phyloP scores from a whole-genome alignment of 2,888 invertebrate genomes.

The Agonopterix subpropinquella region DNA sequence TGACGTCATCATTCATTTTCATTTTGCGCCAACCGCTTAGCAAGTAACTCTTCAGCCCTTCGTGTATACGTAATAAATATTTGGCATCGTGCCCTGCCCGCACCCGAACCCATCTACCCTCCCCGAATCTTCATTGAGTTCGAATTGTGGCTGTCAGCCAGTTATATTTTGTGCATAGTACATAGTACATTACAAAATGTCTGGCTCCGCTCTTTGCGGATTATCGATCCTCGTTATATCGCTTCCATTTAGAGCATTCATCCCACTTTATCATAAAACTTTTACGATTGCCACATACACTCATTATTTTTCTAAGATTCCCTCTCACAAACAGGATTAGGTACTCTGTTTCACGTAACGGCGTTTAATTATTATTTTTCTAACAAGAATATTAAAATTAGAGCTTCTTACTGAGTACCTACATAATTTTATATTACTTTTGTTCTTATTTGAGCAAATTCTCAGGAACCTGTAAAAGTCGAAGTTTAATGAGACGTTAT shows the following conservation, averaged over 20 bases:
- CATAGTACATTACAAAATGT: slow-evolving; percentile 27
- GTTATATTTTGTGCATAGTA: slow-evolving; percentile 43
- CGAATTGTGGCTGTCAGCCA: slow-evolving; percentile 51
- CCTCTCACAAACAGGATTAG: no score
- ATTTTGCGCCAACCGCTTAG: slow-evolving; percentile 36
- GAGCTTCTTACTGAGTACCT: no score
- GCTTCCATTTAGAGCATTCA: slow-evolving; percentile 11
- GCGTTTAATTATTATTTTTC: no score
- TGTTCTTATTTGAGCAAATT: no score
- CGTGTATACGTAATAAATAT: slow-evolving; percentile 37
- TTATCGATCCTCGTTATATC: slow-evolving; percentile 25
- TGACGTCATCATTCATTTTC: slow-evolving; percentile 22
- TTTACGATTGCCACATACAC: slow-evolving; percentile 11
- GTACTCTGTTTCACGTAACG: no score
- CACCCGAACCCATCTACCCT: slow-evolving; percentile 3
- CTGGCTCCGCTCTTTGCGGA: slow-evolving; percentile 19
- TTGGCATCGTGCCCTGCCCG: slow-evolving; percentile 49
- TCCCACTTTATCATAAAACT: slow-evolving; percentile 11
- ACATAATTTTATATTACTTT: no score
- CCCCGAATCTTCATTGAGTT: slow-evolving; percentile 37
- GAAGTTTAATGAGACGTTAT: no score
- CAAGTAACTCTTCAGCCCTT: slow-evolving; percentile 49
- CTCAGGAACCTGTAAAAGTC: no score
- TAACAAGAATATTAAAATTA: no score
- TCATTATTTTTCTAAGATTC: no score